Base-by-base conservation (phyloP, 2,797 vertebrate species). In the Hippopotamyrus pictus region DNA sequence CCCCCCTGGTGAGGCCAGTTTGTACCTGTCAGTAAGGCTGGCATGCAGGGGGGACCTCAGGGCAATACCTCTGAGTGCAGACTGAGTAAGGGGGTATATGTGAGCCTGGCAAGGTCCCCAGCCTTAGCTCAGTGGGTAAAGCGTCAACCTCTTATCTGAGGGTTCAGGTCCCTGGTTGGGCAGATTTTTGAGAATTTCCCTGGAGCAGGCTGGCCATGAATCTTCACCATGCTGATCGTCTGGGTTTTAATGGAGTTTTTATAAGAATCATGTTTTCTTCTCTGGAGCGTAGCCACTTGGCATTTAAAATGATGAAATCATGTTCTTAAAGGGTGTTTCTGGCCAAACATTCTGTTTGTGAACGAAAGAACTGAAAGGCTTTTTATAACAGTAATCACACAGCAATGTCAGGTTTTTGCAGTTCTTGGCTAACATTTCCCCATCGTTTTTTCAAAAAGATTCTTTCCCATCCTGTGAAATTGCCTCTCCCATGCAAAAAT, bases 201-300 rank as follows among this genome's bases (percentile, higher is more conserved):
- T 17, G 14, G 69, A 65, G 54, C 41, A 46, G 88, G 41, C 1
- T 54, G 25, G 57, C n/a, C 76, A 54, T 62, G 22, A 50, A 48
- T 59, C 14, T 57, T 62, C 22, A 41, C 22, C 29, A 37, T 53
- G 25, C 5, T 53, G 84, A 62, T 46, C 3, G 5, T 59, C 48
- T 59, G 37, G n/a, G 41, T 86, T 25, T 86, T 33, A 86, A 86
- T 89, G 82, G 41, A 89, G 44, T 86, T 86, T 69, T 69, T 50
- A 86, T 12, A 48, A 29, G 29, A 73, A 65, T 89, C 54, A 37
- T 9, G 5, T 48, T 33, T 4, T 2, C 4, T 37, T 41, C 19
- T 59, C 54, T 29, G 19, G 88, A 62, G 44, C 6, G 5, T 37
- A 89, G 79, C 88, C 88, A 86, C 73, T 59, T 89, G 79, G 41